Percentiles rank a stretch among this genome's conserved stretches.
Conservation (phyloP, 2,797 vertebrate genomes). For the Linurgus olivaceus region DNA sequence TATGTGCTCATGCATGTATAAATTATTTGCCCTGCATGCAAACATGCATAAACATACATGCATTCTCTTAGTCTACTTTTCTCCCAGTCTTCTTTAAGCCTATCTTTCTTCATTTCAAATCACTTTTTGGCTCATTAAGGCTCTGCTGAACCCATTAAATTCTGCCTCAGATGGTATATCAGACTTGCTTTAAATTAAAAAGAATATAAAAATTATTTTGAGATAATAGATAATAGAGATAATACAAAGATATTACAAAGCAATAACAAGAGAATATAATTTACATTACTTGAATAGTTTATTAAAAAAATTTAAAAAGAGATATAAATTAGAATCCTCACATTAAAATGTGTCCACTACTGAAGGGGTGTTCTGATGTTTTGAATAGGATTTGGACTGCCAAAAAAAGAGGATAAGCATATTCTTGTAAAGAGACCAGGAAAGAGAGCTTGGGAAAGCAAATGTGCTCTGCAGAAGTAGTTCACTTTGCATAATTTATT, state of each 20-base stretch:
- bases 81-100: not conserved
- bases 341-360: not conserved
- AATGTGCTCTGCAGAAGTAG: conserved; percentile 17
- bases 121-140: not conserved
- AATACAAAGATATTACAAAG: not conserved
- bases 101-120: not conserved
- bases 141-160: not conserved
- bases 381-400: not conserved
- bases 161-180: not conserved
- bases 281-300: not conserved
- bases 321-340: not conserved
- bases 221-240: not conserved
- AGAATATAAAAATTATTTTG: not conserved
- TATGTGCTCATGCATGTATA: not conserved
- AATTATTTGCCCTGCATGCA: not conserved
- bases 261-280: not conserved
- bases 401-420: not conserved
- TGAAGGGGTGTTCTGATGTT: not conserved
- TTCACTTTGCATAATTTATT: conserved; percentile 39
- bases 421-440: not conserved
- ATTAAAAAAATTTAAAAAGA: not conserved
- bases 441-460: not conserved
- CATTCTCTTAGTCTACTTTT: not conserved
- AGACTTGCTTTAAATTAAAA: not conserved
- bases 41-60: not conserved